Percentiles rank a stretch among this genome's conserved stretches.
phyloP scores from a whole-genome alignment of 2,113 vertebrate species.

The Thomomys bottae region DNA sequence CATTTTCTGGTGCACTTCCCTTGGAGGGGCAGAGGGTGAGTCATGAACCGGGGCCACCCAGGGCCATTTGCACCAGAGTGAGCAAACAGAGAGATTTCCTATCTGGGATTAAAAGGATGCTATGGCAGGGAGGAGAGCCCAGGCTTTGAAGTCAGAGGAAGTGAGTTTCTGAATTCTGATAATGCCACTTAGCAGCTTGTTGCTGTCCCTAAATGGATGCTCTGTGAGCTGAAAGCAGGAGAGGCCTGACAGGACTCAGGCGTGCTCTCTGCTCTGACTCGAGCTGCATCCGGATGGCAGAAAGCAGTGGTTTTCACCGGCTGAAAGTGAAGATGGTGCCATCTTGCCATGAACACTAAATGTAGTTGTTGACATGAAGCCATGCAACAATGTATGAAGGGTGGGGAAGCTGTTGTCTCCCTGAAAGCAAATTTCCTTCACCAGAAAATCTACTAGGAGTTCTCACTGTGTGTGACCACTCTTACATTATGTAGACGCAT shows the following conservation, averaged over 20 bases:
- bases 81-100: background rate
- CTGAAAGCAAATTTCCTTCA: background rate
- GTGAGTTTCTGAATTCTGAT: background rate
- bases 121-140: background rate
- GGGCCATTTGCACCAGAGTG: background rate
- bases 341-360: background rate
- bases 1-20: background rate
- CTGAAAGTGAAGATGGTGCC: background rate
- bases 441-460: too few relatives aligned
- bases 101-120: background rate
- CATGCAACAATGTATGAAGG: too few relatives aligned
- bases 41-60: background rate
- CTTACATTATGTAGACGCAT: background rate
- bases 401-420: background rate
- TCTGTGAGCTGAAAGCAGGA: background rate
- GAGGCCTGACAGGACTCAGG: background rate
- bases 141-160: background rate
- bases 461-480: background rate
- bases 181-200: background rate
- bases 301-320: background rate
- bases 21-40: background rate
- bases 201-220: fast-evolving
- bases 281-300: background rate
- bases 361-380: background rate
- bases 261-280: background rate